These are phyloP conservation scores for Neoitamus cyanurus DNA, from an alignment of 2,888 invertebrate species.

Conservation along the genomic window DNA sequence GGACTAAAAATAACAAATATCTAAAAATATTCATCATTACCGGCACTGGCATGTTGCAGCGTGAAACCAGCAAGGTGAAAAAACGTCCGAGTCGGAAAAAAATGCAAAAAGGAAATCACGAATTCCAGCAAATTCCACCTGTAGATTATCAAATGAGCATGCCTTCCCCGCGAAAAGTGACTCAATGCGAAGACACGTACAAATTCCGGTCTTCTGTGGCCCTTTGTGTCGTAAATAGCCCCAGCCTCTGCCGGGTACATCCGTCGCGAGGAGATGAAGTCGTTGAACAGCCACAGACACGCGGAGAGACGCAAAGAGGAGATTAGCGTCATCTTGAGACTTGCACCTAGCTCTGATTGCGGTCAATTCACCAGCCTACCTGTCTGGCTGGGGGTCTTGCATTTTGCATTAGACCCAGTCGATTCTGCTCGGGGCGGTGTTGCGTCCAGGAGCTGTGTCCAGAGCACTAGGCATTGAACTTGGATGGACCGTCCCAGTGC, in stretches of 20 bases:
- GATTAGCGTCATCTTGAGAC: not conserved
- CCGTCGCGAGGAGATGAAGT: not conserved
- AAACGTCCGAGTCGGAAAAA: not conserved
- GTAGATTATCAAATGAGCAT: slow-evolving; percentile 19
- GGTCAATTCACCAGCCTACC: not conserved
- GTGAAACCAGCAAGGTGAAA: not conserved
- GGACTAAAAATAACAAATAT: not conserved
- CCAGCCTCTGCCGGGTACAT: not conserved
- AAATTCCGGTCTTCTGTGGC: not conserved
- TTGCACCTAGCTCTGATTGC: not conserved
- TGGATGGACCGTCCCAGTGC: not conserved
- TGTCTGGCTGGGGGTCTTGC: not conserved
- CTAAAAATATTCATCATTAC: not conserved
- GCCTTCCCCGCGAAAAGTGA: slow-evolving; percentile 3
- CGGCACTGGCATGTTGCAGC: not conserved
- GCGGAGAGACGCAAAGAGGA: not conserved
- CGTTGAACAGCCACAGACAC: not conserved
- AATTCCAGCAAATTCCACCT: slow-evolving; percentile 22
- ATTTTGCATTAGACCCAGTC: not conserved
- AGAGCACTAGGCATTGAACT: not conserved
- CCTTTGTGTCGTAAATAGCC: not conserved
- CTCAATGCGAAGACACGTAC: slow-evolving; percentile 17
- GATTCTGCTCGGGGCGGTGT: not conserved
- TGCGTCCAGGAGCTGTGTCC: not conserved
- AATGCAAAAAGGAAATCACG: slow-evolving; percentile 16